These are phyloP conservation scores for Denticeps clupeoides DNA, from an alignment of 2,797 vertebrate genomes.

Conservation along the genomic window DNA sequence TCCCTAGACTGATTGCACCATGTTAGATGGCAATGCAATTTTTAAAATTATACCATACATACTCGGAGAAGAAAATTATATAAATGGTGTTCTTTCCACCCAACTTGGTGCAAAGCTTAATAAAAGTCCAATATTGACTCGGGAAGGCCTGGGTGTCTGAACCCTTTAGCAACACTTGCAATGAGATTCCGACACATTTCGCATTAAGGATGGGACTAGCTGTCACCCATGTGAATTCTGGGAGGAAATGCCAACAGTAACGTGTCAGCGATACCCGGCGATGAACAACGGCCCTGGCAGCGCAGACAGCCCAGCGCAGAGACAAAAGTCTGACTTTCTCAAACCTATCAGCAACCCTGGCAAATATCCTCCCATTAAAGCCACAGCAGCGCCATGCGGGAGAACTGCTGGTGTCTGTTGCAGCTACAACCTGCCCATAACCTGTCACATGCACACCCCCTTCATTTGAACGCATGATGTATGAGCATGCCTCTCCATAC, in stretches of 20 bases:
- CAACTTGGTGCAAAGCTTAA: too few species aligned
- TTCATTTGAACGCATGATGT: slow-evolving; percentile 33
- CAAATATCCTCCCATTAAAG: slow-evolving; percentile 3
- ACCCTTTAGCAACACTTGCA: too few species aligned
- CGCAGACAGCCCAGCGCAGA: not conserved
- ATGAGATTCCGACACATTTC: not conserved
- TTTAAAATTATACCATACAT: too few species aligned
- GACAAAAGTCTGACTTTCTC: too few species aligned
- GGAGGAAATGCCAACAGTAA: not conserved
- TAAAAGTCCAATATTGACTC: not conserved
- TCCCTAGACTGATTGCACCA: too few species aligned
- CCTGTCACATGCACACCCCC: not conserved
- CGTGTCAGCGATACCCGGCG: not conserved
- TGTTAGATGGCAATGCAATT: too few species aligned
- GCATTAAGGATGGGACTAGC: not conserved
- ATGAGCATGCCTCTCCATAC: slow-evolving; percentile 26
- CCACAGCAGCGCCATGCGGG: not conserved
- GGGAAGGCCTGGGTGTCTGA: not conserved
- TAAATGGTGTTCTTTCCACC: too few species aligned
- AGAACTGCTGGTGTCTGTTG: not conserved
- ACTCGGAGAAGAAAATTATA: too few species aligned
- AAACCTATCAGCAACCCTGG: too few species aligned
- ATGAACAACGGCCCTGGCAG: not conserved
- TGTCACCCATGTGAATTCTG: not conserved
- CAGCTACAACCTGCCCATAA: not conserved